Conservation (phyloP, 1,140 invertebrate species). For the Lerema accius region DNA sequence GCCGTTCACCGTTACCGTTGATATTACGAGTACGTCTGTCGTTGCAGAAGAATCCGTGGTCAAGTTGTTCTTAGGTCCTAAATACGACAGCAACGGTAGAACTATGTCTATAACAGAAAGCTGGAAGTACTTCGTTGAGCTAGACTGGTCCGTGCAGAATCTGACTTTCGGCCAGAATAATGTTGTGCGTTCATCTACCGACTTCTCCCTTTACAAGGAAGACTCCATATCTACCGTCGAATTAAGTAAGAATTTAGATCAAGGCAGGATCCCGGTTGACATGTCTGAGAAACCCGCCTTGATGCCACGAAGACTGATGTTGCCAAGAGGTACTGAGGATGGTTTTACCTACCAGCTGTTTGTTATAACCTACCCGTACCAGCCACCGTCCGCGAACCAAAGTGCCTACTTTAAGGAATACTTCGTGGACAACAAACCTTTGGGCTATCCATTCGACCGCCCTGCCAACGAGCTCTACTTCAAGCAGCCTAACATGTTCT, state of each 20-base stretch:
- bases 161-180: conserved; percentile 86
- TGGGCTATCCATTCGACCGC: conserved; percentile 89
- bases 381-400: conserved; percentile 42
- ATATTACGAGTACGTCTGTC: conserved; percentile 84
- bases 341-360: conserved; percentile 86
- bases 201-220: conserved; percentile 85
- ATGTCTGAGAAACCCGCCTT: conserved; percentile 80
- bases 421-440: conserved; percentile 78
- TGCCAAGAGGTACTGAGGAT: conserved; percentile 86
- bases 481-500: conserved; percentile 86
- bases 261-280: conserved; percentile 79
- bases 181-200: conserved; percentile 86
- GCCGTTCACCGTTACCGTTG: conserved; percentile 85
- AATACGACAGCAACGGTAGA: conserved; percentile 78
- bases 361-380: conserved; percentile 84
- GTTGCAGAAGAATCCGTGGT: conserved; percentile 82
- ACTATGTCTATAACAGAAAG: conserved; percentile 83
- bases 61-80: conserved; percentile 85
- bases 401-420: conserved; percentile 47
- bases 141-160: conserved; percentile 87
- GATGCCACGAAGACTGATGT: too few species aligned
- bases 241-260: conserved; percentile 83
- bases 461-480: too few species aligned
- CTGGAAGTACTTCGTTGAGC: conserved; percentile 85
- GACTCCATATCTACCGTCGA: conserved; percentile 85